A percentile compares a stretch with the other conserved stretches of the same genome.
Evolutionary conservation across 2,113 vertebrate genomes (phyloP).

Genomic region (Indicator maculatus): DNA sequence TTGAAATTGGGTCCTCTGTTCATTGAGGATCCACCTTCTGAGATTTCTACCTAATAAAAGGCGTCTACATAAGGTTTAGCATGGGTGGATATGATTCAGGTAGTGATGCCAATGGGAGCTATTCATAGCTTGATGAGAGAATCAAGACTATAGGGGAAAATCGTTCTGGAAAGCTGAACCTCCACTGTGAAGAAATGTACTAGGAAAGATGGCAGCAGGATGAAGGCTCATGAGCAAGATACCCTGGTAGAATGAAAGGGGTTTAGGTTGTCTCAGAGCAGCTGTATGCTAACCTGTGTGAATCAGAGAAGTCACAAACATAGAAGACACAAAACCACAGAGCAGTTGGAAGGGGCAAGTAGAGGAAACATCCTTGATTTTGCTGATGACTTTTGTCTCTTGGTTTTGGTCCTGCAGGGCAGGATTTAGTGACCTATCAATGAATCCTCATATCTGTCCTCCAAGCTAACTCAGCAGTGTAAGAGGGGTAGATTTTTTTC

Average conservation of each 20-base stretch:
- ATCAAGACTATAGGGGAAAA: neutral
- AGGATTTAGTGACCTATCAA: neutral
- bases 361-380: neutral
- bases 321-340: neutral
- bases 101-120: neutral
- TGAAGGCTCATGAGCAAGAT: neutral
- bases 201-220: neutral
- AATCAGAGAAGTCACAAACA: neutral
- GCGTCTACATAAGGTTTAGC: neutral
- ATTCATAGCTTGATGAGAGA: neutral
- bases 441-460: neutral
- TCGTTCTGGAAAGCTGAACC: neutral
- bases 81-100: neutral
- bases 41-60: neutral
- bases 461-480: neutral
- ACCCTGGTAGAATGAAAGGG: neutral
- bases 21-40: neutral
- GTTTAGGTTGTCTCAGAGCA: neutral
- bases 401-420: neutral
- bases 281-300: neutral
- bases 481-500: neutral
- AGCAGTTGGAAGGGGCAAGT: neutral
- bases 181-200: neutral
- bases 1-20: neutral
- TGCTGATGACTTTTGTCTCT: neutral